Evolutionary conservation across 2,797 vertebrate genomes (phyloP).

Genomic region (Pseudochirops corinnae): DNA sequence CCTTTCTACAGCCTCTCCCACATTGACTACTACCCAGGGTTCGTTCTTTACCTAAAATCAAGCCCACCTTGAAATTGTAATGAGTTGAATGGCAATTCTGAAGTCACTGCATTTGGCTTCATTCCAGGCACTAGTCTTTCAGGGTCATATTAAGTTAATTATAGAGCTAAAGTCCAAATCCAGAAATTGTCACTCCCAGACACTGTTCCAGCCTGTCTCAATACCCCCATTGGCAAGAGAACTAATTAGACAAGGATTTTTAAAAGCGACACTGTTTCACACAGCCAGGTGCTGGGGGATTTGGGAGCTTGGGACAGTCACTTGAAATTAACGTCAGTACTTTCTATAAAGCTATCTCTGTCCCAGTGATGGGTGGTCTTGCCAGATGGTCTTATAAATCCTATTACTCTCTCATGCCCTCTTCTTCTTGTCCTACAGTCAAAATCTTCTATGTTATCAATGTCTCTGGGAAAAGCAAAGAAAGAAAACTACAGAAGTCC

Average conservation of each 20-base stretch:
- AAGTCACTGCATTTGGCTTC: conserved; percentile 69
- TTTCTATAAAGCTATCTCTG: conserved; percentile 41
- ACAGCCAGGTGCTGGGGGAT: conserved; percentile 36
- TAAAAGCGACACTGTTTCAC: conserved; percentile 59
- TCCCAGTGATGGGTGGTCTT: conserved; percentile 34
- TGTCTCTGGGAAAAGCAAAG: conserved; percentile 54
- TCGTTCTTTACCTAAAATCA: background rate
- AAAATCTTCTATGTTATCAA: conserved; percentile 50
- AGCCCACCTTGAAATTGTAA: background rate
- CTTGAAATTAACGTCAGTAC: conserved; percentile 56
- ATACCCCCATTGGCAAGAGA: background rate
- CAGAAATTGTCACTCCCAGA: background rate
- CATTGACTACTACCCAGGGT: background rate
- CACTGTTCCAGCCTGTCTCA: conserved; percentile 32
- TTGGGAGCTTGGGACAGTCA: conserved; percentile 53
- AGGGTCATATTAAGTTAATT: conserved; percentile 67
- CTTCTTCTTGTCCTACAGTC: conserved; percentile 11
- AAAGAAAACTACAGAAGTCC: conserved; percentile 46
- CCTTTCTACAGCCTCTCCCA: background rate
- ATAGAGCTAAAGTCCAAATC: conserved; percentile 58
- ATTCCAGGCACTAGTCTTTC: conserved; percentile 71
- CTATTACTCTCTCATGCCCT: conserved; percentile 34
- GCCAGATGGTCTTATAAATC: conserved; percentile 58
- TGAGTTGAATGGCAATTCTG: conserved; percentile 47
- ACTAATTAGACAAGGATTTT: conserved; percentile 62